Conservation (phyloP, 2,797 vertebrate species). For the Petrocephalus sullivani region DNA sequence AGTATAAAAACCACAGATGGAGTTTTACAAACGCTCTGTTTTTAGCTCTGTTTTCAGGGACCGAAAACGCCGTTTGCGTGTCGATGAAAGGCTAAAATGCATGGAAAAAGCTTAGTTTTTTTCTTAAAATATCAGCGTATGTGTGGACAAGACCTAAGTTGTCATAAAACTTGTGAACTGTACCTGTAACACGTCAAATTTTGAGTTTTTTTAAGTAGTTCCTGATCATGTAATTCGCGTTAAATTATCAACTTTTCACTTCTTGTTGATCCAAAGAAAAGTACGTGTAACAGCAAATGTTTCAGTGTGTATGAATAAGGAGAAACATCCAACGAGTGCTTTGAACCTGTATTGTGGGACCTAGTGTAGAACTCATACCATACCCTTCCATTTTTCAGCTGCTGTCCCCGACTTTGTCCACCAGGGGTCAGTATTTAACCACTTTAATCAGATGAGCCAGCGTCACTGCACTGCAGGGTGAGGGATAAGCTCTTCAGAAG, state of each 20-base stretch:
- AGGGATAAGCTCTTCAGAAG: neutral
- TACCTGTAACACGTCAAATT: neutral
- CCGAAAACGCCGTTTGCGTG: too few species aligned
- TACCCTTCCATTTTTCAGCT: neutral
- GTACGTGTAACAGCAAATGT: neutral
- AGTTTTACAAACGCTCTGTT: too few species aligned
- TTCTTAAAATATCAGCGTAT: too few species aligned
- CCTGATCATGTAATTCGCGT: neutral
- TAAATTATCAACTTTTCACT: neutral
- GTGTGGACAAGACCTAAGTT: too few species aligned
- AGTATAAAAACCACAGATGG: too few species aligned
- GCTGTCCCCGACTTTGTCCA: conserved; percentile 35
- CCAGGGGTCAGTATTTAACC: conserved; percentile 52
- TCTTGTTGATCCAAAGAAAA: neutral
- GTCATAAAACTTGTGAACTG: neutral
- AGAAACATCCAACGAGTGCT: neutral
- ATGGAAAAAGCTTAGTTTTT: too few species aligned
- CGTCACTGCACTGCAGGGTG: neutral
- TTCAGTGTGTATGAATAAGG: neutral
- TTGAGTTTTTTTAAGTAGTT: neutral
- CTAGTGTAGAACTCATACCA: neutral
- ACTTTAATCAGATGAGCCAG: neutral
- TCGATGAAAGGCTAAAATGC: too few species aligned
- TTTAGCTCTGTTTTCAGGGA: too few species aligned
- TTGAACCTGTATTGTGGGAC: neutral